phyloP scores from a whole-genome alignment of 2,113 vertebrate species.

The Hystrix brachyura region DNA sequence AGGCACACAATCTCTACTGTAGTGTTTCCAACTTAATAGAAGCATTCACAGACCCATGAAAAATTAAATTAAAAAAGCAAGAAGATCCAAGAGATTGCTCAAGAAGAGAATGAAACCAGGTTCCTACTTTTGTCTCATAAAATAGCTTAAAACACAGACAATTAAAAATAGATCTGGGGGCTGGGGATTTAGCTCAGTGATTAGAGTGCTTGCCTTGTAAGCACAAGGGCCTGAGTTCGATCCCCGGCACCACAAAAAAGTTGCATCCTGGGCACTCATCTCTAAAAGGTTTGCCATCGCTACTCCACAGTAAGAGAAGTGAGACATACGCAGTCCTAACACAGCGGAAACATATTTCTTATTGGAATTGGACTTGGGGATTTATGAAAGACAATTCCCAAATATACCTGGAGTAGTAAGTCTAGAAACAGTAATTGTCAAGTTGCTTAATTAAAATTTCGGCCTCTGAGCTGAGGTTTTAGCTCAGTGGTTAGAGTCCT shows the following conservation, averaged over 20 bases:
- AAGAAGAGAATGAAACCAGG: constrained; percentile 24
- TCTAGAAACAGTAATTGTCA: constrained; percentile 34
- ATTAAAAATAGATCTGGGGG: constrained; percentile 16
- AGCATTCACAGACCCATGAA: background rate
- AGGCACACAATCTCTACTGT: background rate
- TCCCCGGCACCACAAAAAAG: too few relatives aligned
- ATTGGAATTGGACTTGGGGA: background rate
- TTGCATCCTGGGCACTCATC: background rate
- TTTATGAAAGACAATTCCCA: constrained; percentile 19
- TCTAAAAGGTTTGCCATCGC: background rate
- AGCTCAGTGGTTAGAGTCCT: too few relatives aligned
- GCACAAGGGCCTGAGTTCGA: too few relatives aligned
- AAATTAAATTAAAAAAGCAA: constrained; percentile 47
- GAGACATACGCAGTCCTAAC: constrained; percentile 11
- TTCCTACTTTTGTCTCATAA: background rate
- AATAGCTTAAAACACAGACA: background rate
- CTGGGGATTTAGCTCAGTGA: too few relatives aligned
- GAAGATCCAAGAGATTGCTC: constrained; percentile 37
- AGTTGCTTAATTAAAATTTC: constrained; percentile 62
- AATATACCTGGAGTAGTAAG: background rate
- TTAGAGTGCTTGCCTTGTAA: too few relatives aligned
- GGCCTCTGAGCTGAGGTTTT: too few relatives aligned
- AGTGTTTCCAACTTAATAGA: constrained; percentile 42
- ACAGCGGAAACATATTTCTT: constrained; percentile 35
- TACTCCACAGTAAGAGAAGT: constrained; percentile 47